These are phyloP conservation scores for Aldabrachelys gigantea DNA, from an alignment of 2,113 vertebrate species.

Conservation along the genomic window DNA sequence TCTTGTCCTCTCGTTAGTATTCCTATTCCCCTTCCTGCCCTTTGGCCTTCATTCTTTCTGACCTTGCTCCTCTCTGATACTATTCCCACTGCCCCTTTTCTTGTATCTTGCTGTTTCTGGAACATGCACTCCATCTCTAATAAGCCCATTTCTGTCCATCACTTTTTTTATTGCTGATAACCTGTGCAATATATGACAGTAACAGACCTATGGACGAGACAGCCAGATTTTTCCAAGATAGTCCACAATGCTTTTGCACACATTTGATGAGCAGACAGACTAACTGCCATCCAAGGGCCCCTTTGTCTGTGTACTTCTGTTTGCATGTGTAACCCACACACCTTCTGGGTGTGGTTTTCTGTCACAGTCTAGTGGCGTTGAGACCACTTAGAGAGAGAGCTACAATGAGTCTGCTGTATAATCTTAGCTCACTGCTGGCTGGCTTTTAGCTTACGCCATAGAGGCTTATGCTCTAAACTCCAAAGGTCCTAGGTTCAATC, in stretches of 20 bases:
- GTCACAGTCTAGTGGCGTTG: too few species aligned
- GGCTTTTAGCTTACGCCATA: too few species aligned
- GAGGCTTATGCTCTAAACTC: too few species aligned
- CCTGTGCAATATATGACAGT: neutral
- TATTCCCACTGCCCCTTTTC: neutral
- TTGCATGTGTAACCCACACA: neutral
- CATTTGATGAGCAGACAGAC: neutral
- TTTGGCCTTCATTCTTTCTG: neutral
- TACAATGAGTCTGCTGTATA: too few species aligned
- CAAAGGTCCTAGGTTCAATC: too few species aligned
- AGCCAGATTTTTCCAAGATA: neutral
- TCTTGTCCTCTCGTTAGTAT: rapidly evolving
- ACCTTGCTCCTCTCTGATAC: neutral
- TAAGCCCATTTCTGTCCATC: neutral
- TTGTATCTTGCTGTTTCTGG: neutral
- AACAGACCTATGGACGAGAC: neutral
- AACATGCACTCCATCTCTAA: neutral
- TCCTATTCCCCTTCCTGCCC: neutral
- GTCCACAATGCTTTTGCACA: neutral
- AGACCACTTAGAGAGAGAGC: too few species aligned
- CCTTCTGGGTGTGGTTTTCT: too few species aligned
- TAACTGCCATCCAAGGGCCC: neutral
- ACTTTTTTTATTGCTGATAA: neutral
- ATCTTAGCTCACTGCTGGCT: too few species aligned
- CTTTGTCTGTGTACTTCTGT: neutral